Evolutionary conservation across 2,797 vertebrate species (phyloP), one percentile per base, ranked within the genome.

Genomic region (Ptychobarbus kaznakovi): DNA sequence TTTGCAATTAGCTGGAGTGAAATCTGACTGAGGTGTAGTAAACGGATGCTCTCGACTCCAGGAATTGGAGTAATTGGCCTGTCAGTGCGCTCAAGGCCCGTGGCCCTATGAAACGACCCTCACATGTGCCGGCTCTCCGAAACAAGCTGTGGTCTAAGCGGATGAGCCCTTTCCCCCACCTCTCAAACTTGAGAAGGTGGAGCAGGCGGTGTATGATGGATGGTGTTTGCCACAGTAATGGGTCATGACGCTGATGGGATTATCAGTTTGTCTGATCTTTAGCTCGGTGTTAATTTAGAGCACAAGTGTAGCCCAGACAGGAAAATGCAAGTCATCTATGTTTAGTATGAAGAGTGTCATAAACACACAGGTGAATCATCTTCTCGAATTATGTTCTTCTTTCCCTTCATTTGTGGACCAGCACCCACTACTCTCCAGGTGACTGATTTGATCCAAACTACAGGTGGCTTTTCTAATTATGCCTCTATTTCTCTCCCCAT

Each of bases 401-500:
- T 75, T 82, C 68, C 46, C 53, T 65, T 87, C 53, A 84, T 89
- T 86, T 89, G 69, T 73, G 79, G 84, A 74, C 68, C 70, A 68
- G 78, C 79, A 85, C 51, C 58, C 81, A 66, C 81, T 81, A 86
- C 42, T 61, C 81, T 86, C 72, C 49, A 25, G 40, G 74, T 83
- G 58, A 82, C 49, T 10, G 81, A 89, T 82, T 81, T 32, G 63
- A 79, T 44, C 46, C 42, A 80, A 77, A 75, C 81, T 85, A 83
- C 66, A 87, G 81, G 87, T 86, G 86, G 76, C 51, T 81, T 88
- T 85, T 87, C 83, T 88, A 86, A 89, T 88, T 89, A 88, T 32
- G 51, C 22, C 63, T 68, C 56, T 25, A 12, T 53, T 51, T 73
- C 49, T 78, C n/a, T 77, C n/a, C 40, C 56, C 49, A 32, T 77